These are phyloP conservation scores for Clarias pachynema DNA, from an alignment of 2,797 vertebrate genomes.

Conservation along the genomic window DNA sequence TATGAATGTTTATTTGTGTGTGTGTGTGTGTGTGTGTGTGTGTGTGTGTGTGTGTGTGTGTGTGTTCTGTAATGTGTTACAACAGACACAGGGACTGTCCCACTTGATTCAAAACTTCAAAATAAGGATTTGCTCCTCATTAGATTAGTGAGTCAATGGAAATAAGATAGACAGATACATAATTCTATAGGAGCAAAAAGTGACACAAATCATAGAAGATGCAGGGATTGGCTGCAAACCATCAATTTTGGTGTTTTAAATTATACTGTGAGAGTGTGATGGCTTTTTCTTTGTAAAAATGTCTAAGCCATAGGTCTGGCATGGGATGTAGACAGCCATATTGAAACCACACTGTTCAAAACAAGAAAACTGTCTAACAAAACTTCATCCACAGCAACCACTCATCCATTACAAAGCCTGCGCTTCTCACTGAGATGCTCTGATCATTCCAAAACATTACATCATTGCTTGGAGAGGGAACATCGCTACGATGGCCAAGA, in stretches of 20 bases:
- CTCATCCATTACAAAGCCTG: slow-evolving; percentile 56
- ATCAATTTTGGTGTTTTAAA: slow-evolving; percentile 53
- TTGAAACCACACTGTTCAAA: slow-evolving; percentile 49
- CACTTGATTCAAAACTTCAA: slow-evolving; percentile 43
- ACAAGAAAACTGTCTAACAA: slow-evolving; percentile 55
- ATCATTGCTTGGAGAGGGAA: slow-evolving; percentile 75
- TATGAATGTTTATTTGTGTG: slow-evolving; percentile 46
- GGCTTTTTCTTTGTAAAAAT: not conserved
- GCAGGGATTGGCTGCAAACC: slow-evolving; percentile 38
- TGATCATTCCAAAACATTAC: slow-evolving; percentile 76
- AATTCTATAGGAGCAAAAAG: slow-evolving; percentile 38
- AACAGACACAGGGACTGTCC: slow-evolving; percentile 46
- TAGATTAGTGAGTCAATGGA: slow-evolving; percentile 29
- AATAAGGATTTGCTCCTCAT: slow-evolving; percentile 40
- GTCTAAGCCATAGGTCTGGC: slow-evolving; percentile 33
- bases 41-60: not conserved
- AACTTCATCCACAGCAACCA: slow-evolving; percentile 57
- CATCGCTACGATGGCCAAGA: slow-evolving; percentile 67
- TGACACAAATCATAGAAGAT: slow-evolving; percentile 48
- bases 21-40: slow-evolving; percentile 25
- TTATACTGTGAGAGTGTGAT: slow-evolving; percentile 35
- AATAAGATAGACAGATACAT: slow-evolving; percentile 30
- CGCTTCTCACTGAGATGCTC: slow-evolving; percentile 58
- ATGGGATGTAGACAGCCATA: slow-evolving; percentile 28
- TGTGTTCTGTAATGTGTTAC: slow-evolving; percentile 58